Evolutionary conservation across 2,888 invertebrate species (phyloP).

Genomic region (Epinotia nisella): DNA sequence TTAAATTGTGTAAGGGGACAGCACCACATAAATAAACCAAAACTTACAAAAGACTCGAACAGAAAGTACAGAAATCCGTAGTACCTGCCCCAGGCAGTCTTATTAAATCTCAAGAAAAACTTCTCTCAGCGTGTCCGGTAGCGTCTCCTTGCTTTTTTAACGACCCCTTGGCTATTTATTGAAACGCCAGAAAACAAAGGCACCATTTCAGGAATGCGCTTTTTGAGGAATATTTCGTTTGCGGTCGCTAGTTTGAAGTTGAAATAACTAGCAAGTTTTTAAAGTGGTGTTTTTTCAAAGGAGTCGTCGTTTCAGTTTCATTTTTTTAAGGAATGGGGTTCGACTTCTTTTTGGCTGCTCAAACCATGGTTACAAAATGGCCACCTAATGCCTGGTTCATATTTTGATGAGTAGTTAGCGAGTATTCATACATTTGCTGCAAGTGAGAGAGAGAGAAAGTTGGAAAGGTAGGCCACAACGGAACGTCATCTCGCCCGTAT

Average conservation of each 20-base stretch:
- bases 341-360: not conserved
- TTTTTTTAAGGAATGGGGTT: not conserved
- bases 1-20: no score
- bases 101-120: constrained; percentile 44
- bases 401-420: no score
- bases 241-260: constrained; percentile 1
- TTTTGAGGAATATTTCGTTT: constrained; percentile 25
- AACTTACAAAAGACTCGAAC: constrained; percentile 5
- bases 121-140: constrained; percentile 25
- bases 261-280: constrained; percentile 11
- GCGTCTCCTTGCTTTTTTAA: constrained; percentile 38
- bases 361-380: not conserved
- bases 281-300: constrained; percentile 9
- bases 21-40: not conserved
- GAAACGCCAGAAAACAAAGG: constrained; percentile 39
- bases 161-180: constrained; percentile 42
- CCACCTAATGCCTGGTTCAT: not conserved
- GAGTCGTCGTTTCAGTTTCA: not conserved
- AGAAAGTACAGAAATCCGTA: not conserved
- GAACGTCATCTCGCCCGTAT: no score
- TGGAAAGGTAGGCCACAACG: no score
- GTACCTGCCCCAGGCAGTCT: constrained; percentile 36
- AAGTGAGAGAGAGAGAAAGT: no score
- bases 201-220: constrained; percentile 31
- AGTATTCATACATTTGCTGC: no score